Base-by-base conservation (phyloP, 2,888 invertebrate genomes). In the Pachymerium ferrugineum region DNA sequence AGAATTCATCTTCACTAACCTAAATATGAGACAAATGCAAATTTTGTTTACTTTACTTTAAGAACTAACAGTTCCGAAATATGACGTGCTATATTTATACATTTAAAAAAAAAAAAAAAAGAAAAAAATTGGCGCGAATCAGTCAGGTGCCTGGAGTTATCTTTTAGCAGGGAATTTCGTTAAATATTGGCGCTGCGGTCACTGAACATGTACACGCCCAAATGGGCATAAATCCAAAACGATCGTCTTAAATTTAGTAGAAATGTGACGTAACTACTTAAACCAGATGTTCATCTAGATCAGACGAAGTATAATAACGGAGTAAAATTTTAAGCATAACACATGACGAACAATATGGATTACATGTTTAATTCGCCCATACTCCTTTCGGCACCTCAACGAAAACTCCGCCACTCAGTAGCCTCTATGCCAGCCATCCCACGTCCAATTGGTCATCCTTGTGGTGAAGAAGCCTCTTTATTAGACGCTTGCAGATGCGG, bases 401-500 rank as follows among this genome's bases (percentile, higher is more conserved):
- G 47, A 10, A 54, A 54, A 16, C 19, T 54, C 0, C 22, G 19
- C 19, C 47, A 54, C 19, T 54, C 47, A 22, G 47, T 54, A 8
- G 47, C 47, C 16, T 22, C 47, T 0, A 54, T 54, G 47, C 47
- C 47, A 10, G 22, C 10, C 47, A 54, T 54, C 16, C 47, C 47
- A 10, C 16, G 47, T 10, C 47, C 47, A 10, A 54, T 54, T 5
- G 47, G 47, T 3, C 47, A 54, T 54, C 47, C 47, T 12, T 54
- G 47, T 16, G 47, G 70, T 3, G 30, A 22, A 14, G 70, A 70
- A 14, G 31, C 70, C 14, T 70, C 33, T 6, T 33, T 70, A 16
- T 6, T 70, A 12, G 33, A 22, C 12, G 70, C 70, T n/a, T 70
- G 70, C 35, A 31, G 30, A 16, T 30, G 35, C 35, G 70, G 70